Evolutionary conservation across 2,888 invertebrate species (phyloP).

Genomic region (Trissoscelio sp.): DNA sequence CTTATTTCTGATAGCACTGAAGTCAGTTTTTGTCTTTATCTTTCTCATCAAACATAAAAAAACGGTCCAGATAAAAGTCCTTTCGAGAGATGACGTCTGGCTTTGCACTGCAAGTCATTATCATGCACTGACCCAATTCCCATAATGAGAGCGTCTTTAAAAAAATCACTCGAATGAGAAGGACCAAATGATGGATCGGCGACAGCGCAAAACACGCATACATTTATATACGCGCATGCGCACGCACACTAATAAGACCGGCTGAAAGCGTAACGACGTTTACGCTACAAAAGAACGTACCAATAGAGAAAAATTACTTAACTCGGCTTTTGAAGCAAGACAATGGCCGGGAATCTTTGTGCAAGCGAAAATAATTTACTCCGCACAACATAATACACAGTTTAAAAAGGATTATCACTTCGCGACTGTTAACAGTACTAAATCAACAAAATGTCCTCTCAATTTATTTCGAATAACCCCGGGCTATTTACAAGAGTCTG

Average conservation of each 20-base stretch:
- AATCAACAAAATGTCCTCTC: conserved; percentile 9
- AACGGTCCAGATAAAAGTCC: neutral
- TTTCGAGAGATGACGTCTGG: conserved; percentile 63
- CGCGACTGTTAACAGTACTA: neutral
- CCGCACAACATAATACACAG: neutral
- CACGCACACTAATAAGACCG: no score
- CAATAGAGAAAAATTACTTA: neutral
- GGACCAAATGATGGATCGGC: conserved; percentile 63
- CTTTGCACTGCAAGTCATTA: conserved; percentile 75
- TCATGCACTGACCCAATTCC: conserved; percentile 75
- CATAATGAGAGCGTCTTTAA: conserved; percentile 75
- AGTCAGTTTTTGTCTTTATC: neutral
- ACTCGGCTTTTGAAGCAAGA: neutral
- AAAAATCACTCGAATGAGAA: conserved; percentile 60
- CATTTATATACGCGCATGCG: neutral
- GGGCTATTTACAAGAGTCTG: conserved; percentile 18
- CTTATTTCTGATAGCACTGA: neutral
- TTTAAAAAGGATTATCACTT: neutral
- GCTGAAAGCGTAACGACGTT: neutral
- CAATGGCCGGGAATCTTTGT: neutral
- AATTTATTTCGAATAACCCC: conserved; percentile 9
- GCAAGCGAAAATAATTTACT: conserved; percentile 5
- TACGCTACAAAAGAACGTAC: neutral
- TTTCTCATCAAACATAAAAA: neutral
- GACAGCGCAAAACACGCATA: neutral